phyloP scores from a whole-genome alignment of 2,888 invertebrate genomes.

The Xylota segnis region DNA sequence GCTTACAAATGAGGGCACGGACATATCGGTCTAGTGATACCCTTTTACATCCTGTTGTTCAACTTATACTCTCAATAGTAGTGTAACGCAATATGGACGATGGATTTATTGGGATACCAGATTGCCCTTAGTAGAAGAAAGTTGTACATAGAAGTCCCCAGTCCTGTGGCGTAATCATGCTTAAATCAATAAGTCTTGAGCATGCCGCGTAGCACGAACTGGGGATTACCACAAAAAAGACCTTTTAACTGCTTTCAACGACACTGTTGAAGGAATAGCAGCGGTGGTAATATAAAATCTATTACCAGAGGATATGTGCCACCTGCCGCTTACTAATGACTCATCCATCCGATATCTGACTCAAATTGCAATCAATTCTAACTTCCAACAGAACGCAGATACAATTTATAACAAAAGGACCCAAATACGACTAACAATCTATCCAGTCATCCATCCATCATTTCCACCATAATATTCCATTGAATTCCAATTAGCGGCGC shows the following conservation, averaged over 20 bases:
- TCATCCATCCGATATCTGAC: neutral
- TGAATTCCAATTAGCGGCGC: conserved; percentile 62
- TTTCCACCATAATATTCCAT: conserved; percentile 41
- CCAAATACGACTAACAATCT: conserved; percentile 29
- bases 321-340: neutral
- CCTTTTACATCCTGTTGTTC: too few relatives aligned
- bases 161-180: too few relatives aligned
- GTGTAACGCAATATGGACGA: too few relatives aligned
- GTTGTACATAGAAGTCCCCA: too few relatives aligned
- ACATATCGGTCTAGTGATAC: too few relatives aligned
- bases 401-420: conserved; percentile 13
- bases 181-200: neutral
- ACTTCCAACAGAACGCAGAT: neutral
- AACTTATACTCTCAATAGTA: too few relatives aligned
- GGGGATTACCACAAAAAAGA: neutral
- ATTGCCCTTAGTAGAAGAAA: too few relatives aligned
- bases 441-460: conserved; percentile 48
- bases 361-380: conserved; percentile 36
- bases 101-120: too few relatives aligned
- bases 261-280: too few relatives aligned
- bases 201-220: neutral
- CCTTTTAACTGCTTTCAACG: neutral
- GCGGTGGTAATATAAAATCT: too few relatives aligned
- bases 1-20: too few relatives aligned
- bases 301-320: neutral